These are phyloP conservation scores for Hoplostethus atlanticus DNA, from an alignment of 2,797 vertebrate species.

Conservation along the genomic window DNA sequence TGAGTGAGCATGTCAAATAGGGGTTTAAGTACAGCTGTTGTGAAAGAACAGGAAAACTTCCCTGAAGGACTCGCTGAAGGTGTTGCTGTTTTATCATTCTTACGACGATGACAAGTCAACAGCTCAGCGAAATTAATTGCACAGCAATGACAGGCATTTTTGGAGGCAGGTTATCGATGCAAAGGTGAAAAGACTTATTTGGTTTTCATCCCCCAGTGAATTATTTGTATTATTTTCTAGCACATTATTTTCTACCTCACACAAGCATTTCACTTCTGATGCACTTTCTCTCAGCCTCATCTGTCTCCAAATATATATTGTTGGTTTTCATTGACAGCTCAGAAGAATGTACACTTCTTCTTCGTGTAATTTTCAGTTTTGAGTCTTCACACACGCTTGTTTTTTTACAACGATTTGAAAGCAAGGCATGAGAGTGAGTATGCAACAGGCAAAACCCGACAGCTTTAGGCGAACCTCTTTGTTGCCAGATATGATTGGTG, in stretches of 20 bases:
- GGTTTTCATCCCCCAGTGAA: not conserved
- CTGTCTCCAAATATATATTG: not conserved
- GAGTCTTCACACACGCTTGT: not conserved
- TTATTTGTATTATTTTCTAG: not conserved
- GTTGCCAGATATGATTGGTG: not conserved
- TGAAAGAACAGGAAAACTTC: not conserved
- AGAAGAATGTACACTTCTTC: not conserved
- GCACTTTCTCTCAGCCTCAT: too few species aligned
- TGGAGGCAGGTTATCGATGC: conserved; percentile 16
- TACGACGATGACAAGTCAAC: not conserved
- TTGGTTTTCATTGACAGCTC: not conserved
- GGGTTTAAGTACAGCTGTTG: not conserved
- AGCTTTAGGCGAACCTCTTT: conserved; percentile 3
- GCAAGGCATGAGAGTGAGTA: not conserved
- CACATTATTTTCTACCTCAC: not conserved
- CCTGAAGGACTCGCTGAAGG: not conserved
- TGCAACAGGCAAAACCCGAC: not conserved
- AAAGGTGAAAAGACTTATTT: not conserved
- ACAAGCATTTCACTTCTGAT: too few species aligned
- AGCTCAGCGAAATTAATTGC: conserved; percentile 2
- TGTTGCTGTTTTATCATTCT: conserved; percentile 8
- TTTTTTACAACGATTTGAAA: conserved; percentile 1
- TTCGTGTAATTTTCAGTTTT: not conserved
- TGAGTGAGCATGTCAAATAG: not conserved
- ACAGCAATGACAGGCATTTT: conserved; percentile 11